Conservation (phyloP, 2,797 vertebrate species). For the Acrocephalus scirpaceus region DNA sequence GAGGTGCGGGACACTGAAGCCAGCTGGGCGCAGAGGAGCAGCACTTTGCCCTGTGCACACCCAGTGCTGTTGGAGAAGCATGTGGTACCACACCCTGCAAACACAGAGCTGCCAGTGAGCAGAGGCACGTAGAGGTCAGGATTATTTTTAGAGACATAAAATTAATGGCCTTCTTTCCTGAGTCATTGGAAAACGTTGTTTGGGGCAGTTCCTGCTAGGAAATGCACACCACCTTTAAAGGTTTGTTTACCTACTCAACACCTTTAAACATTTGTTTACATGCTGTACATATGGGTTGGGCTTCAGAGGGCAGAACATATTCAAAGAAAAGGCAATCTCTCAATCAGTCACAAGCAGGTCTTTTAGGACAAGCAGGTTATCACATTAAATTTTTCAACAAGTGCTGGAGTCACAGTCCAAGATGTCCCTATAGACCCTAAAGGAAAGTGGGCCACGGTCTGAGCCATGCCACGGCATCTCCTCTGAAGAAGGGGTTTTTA, state of each 20-base stretch:
- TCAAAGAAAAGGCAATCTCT: neutral
- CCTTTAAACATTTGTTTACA: neutral
- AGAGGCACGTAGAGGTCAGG: neutral
- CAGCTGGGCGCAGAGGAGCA: neutral
- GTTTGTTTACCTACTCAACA: neutral
- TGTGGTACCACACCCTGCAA: neutral
- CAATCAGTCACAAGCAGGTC: neutral
- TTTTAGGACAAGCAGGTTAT: neutral
- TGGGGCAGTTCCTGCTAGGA: neutral
- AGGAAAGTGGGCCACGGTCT: neutral
- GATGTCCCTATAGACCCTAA: neutral
- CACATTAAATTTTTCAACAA: neutral
- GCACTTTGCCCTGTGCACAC: neutral
- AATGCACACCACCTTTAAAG: neutral
- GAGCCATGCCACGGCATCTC: neutral
- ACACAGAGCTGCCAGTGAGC: neutral
- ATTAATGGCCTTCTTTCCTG: neutral
- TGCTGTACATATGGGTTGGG: neutral
- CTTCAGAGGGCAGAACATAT: neutral
- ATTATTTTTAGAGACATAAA: conserved; percentile 24
- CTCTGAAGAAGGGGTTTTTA: neutral
- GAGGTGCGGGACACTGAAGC: neutral
- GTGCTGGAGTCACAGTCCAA: neutral
- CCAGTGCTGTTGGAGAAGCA: rapidly evolving
- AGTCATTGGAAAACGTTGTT: neutral